A percentile compares a stretch with the other conserved stretches of the same genome.
These are phyloP conservation scores for Polydrusus cervinus DNA, from an alignment of 2,888 invertebrate genomes.

Conservation along the genomic window DNA sequence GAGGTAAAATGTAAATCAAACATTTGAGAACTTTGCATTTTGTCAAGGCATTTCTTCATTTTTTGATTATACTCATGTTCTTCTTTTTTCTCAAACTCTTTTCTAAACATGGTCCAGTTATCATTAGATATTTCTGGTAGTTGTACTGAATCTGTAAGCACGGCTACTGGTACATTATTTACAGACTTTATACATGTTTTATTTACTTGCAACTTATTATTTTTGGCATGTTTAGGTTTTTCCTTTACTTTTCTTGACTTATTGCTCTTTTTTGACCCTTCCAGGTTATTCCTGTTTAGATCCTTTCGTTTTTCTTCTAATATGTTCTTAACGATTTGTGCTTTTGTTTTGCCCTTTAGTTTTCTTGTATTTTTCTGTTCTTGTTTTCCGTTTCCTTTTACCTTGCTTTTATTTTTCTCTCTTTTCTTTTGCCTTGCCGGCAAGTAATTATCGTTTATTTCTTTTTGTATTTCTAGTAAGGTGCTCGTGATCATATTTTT, in stretches of 20 bases:
- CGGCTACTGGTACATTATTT: background rate
- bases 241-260: background rate
- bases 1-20: conserved; percentile 31
- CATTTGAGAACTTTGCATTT: conserved; percentile 33
- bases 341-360: background rate
- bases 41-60: conserved; percentile 31
- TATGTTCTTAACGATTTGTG: conserved; percentile 4
- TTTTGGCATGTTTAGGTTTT: background rate
- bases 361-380: background rate
- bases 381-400: background rate
- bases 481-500: background rate
- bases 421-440: background rate
- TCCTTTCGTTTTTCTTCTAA: background rate
- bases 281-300: background rate
- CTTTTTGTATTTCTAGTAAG: background rate
- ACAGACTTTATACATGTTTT: background rate
- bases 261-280: background rate
- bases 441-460: background rate
- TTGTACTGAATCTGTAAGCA: background rate
- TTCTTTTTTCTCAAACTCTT: conserved; percentile 4
- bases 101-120: conserved; percentile 39
- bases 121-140: conserved; percentile 25
- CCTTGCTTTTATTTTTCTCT: background rate
- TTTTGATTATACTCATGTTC: conserved; percentile 26
- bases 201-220: background rate